A percentile compares a stretch with the other conserved stretches of the same genome.
These are phyloP conservation scores for Amphipyra berbera DNA, from an alignment of 2,888 invertebrate genomes.

Conservation along the genomic window DNA sequence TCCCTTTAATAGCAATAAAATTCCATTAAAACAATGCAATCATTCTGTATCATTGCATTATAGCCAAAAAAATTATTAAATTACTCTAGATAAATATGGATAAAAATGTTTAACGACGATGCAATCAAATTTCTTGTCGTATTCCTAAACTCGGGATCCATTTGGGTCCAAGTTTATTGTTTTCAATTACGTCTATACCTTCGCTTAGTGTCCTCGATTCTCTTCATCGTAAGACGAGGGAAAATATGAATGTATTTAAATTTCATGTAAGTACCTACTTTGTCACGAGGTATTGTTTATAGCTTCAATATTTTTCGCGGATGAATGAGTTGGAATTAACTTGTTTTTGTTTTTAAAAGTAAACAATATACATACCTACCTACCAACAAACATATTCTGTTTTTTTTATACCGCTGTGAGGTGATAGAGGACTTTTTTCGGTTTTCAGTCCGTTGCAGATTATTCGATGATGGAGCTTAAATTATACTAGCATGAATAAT, in stretches of 20 bases:
- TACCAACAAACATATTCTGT: too few relatives aligned
- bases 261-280: conserved; percentile 34
- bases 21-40: too few relatives aligned
- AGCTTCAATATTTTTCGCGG: conserved; percentile 24
- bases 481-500: too few relatives aligned
- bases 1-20: too few relatives aligned
- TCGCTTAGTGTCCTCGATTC: conserved; percentile 38
- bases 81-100: conserved; percentile 17
- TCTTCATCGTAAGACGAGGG: conserved; percentile 23
- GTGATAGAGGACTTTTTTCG: too few relatives aligned
- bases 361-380: too few relatives aligned
- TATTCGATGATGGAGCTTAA: too few relatives aligned
- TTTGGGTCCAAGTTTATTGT: conserved; percentile 60
- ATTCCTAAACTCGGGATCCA: conserved; percentile 33
- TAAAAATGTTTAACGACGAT: conserved; percentile 28
- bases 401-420: too few relatives aligned
- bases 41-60: neutral
- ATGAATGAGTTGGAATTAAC: conserved; percentile 5
- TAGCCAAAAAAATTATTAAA: conserved; percentile 19
- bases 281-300: conserved; percentile 32
- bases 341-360: too few relatives aligned
- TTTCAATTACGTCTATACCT: conserved; percentile 61
- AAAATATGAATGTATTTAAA: conserved; percentile 44
- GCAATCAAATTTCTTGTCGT: conserved; percentile 29
- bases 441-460: too few relatives aligned